These are phyloP conservation scores for Episyrphus balteatus DNA, from an alignment of 1,140 invertebrate genomes.

Conservation along the genomic window DNA sequence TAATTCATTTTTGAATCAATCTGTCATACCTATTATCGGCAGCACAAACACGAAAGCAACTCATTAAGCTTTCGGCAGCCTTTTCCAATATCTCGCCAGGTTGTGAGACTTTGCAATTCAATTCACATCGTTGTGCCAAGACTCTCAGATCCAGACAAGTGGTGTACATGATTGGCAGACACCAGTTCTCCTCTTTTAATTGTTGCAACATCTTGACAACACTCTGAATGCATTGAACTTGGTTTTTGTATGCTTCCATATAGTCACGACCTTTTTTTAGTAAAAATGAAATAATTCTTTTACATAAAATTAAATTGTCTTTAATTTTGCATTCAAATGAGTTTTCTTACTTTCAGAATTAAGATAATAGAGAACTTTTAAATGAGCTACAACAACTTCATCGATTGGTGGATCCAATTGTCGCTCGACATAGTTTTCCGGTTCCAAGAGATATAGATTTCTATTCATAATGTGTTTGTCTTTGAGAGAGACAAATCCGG, in stretches of 20 bases:
- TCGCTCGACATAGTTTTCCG: constrained; percentile 57
- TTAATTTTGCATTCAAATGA: background rate
- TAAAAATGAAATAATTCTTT: too few relatives aligned
- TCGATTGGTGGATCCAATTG: constrained; percentile 62
- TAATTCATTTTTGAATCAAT: too few relatives aligned
- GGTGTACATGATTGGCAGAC: constrained; percentile 78
- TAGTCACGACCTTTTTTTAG: constrained; percentile 52
- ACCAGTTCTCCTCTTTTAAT: constrained; percentile 95
- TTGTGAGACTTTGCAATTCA: constrained; percentile 37
- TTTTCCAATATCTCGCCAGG: constrained; percentile 79
- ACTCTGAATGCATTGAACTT: constrained; percentile 63
- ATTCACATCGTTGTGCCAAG: constrained; percentile 70
- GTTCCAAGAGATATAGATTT: constrained; percentile 55
- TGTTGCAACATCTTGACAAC: constrained; percentile 76
- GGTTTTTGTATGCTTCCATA: constrained; percentile 65
- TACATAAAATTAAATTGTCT: background rate
- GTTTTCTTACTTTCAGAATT: constrained; percentile 37
- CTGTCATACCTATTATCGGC: constrained; percentile 61
- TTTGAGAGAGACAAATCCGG: constrained; percentile 59
- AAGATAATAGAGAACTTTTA: constrained; percentile 43
- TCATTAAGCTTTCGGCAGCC: constrained; percentile 87
- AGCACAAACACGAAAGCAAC: constrained; percentile 89
- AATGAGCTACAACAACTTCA: constrained; percentile 67
- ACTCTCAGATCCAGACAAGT: constrained; percentile 80
- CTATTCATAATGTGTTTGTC: constrained; percentile 62